Percentiles rank a stretch among this genome's conserved stretches.
phyloP scores from a whole-genome alignment of 2,888 invertebrate genomes.

The Tuta absoluta region DNA sequence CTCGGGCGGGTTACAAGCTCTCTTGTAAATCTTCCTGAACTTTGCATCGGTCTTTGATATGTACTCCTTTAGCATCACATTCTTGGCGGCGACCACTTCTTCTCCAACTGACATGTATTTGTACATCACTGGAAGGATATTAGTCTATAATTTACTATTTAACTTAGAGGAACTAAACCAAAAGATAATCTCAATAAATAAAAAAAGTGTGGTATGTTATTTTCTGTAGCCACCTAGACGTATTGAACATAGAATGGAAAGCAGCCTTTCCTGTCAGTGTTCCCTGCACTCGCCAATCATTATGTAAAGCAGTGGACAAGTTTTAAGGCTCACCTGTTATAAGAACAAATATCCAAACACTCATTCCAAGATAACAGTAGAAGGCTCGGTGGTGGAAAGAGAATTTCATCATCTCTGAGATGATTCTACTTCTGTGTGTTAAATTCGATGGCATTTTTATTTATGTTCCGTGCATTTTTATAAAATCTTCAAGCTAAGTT shows the following conservation, averaged over 20 bases:
- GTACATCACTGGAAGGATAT: constrained; percentile 83
- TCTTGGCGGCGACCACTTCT: constrained; percentile 64
- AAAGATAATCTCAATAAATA: too few species aligned
- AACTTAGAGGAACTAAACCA: too few species aligned
- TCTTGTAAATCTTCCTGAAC: constrained; percentile 83
- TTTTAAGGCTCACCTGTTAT: constrained; percentile 83
- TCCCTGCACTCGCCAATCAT: too few species aligned
- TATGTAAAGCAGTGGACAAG: too few species aligned
- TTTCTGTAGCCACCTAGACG: too few species aligned
- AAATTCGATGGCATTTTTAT: constrained; percentile 28
- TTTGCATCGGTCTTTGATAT: constrained; percentile 82
- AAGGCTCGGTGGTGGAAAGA: constrained; percentile 87
- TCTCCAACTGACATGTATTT: constrained; percentile 87
- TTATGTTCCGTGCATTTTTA: not conserved
- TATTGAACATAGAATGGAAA: too few species aligned
- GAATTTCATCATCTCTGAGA: constrained; percentile 71
- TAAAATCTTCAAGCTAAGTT: not conserved
- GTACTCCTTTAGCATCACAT: constrained; percentile 70
- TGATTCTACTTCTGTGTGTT: constrained; percentile 50
- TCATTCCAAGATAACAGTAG: constrained; percentile 90
- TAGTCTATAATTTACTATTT: not conserved
- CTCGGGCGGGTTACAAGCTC: constrained; percentile 87
- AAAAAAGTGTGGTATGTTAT: too few species aligned
- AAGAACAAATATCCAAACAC: constrained; percentile 89
- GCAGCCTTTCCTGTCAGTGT: too few species aligned